These are phyloP conservation scores for Antedon mediterranea DNA, from an alignment of 53 echinoderm and acorn worm genomes.

Conservation along the genomic window DNA sequence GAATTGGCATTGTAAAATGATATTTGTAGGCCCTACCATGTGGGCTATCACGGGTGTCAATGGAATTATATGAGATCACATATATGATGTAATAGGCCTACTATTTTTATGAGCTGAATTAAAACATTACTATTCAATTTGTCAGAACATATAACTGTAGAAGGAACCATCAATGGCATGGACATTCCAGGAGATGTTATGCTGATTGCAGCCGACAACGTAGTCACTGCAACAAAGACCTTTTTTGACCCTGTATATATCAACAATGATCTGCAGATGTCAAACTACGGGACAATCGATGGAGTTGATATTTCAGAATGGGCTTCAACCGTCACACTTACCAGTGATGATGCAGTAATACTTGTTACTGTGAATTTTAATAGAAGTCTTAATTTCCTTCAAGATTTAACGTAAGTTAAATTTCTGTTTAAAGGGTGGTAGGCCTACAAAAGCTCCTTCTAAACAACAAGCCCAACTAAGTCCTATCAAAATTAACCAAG, in stretches of 20 bases:
- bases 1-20: too few species aligned
- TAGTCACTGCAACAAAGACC: slow-evolving; percentile 49
- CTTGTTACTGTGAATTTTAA: slow-evolving; percentile 6
- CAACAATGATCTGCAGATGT: slow-evolving; percentile 23
- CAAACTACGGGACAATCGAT: slow-evolving; percentile 23
- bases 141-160: slow-evolving; percentile 41
- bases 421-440: not conserved
- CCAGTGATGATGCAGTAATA: slow-evolving; percentile 9
- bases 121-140: too few species aligned
- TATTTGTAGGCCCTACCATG: too few species aligned
- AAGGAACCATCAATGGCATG: slow-evolving; percentile 51
- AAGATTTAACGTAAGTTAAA: slow-evolving; percentile 38
- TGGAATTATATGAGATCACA: too few species aligned
- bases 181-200: slow-evolving; percentile 39
- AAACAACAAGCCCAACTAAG: too few species aligned
- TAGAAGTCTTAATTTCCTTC: slow-evolving; percentile 15
- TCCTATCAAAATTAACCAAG: too few species aligned
- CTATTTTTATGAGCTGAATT: too few species aligned
- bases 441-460: too few species aligned
- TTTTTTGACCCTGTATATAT: slow-evolving; percentile 18
- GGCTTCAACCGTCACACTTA: slow-evolving; percentile 16
- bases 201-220: slow-evolving; percentile 35
- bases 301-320: slow-evolving; percentile 70
- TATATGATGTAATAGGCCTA: too few species aligned
- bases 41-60: too few species aligned